A percentile compares a stretch with the other conserved stretches of the same genome.
These are phyloP conservation scores for Heterotilapia buettikoferi DNA, from an alignment of 2,113 vertebrate species.

Conservation along the genomic window DNA sequence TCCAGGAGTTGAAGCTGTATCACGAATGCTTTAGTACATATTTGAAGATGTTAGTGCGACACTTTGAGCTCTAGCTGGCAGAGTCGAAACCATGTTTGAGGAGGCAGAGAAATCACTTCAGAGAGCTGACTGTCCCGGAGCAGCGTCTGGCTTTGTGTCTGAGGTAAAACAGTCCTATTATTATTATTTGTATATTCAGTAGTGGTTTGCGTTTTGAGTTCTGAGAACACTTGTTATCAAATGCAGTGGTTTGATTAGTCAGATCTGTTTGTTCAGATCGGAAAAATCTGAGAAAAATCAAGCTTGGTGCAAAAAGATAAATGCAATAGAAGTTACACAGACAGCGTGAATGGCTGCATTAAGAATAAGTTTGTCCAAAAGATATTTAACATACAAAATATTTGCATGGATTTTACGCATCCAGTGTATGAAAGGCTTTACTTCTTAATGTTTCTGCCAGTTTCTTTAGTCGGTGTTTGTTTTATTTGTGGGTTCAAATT, in stretches of 20 bases:
- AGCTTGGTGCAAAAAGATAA: not conserved
- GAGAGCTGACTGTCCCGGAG: not conserved
- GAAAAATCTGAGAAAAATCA: not conserved
- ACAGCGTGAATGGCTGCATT: not conserved
- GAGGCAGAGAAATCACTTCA: not conserved
- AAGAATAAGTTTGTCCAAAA: not conserved
- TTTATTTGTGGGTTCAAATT: not conserved
- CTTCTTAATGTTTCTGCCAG: accelerated
- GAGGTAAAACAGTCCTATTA: not conserved
- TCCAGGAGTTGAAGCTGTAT: not conserved
- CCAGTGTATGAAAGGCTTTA: not conserved
- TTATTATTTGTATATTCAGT: not conserved
- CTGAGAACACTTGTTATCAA: not conserved
- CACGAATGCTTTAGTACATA: not conserved
- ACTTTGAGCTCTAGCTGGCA: not conserved
- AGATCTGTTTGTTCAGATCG: not conserved
- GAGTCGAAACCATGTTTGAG: not conserved
- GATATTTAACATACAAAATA: not conserved
- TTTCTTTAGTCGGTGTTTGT: not conserved
- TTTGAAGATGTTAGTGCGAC: not conserved
- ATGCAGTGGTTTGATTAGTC: not conserved
- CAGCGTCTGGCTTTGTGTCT: not conserved
- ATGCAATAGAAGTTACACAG: not conserved
- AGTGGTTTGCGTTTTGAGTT: not conserved
- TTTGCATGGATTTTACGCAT: not conserved